Evolutionary conservation across 2,888 invertebrate species (phyloP).

Genomic region (Agrochola lota): DNA sequence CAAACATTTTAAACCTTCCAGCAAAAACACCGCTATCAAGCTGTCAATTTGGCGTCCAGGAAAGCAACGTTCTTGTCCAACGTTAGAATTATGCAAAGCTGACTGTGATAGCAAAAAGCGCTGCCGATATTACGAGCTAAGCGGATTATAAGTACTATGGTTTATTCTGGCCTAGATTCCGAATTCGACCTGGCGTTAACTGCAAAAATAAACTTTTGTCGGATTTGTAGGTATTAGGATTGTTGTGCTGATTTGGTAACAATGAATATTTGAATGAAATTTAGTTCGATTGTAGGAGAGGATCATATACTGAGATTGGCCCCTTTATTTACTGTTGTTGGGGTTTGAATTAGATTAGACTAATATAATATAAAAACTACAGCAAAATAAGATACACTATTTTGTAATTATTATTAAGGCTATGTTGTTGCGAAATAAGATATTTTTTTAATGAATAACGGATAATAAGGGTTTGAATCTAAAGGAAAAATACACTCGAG

Average conservation of each 20-base stretch:
- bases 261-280: background rate
- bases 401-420: background rate
- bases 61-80: constrained; percentile 59
- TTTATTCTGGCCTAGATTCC: constrained; percentile 63
- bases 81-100: constrained; percentile 66
- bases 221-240: constrained; percentile 35
- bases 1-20: constrained; percentile 11
- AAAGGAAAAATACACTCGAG: background rate
- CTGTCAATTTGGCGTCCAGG: constrained; percentile 68
- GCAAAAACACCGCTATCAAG: constrained; percentile 55
- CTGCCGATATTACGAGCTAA: constrained; percentile 61
- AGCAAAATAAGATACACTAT: background rate
- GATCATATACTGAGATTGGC: background rate
- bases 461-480: background rate
- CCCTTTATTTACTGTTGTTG: background rate
- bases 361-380: background rate
- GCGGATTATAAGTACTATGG: constrained; percentile 64
- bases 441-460: background rate
- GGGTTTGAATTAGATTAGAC: background rate
- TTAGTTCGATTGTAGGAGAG: background rate
- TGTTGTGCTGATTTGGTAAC: constrained; percentile 28
- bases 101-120: constrained; percentile 58
- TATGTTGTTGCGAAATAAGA: background rate
- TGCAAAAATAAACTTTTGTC: constrained; percentile 55
- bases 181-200: constrained; percentile 55